These are phyloP conservation scores for Delichon dasypus DNA, from an alignment of 2,797 vertebrate genomes.

Conservation along the genomic window DNA sequence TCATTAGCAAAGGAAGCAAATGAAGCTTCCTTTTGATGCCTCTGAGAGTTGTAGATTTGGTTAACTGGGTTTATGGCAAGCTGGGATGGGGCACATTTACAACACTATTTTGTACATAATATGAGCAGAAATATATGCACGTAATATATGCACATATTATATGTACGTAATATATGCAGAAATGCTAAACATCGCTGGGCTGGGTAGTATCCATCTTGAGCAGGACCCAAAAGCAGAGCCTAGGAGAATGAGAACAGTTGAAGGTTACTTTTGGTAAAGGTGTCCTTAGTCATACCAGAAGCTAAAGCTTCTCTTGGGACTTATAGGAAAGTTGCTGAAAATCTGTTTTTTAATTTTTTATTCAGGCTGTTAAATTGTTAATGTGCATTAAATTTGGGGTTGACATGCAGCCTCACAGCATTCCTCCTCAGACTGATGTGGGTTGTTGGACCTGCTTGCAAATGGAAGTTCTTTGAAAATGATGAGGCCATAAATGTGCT, in stretches of 20 bases:
- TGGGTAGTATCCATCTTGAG: background rate
- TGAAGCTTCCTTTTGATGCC: background rate
- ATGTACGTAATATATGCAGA: too few relatives aligned
- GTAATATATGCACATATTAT: too few relatives aligned
- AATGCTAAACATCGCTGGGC: background rate
- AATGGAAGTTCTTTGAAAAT: background rate
- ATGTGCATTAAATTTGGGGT: background rate
- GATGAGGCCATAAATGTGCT: background rate
- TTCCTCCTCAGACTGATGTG: accelerated
- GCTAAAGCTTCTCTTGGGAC: background rate
- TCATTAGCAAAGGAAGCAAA: background rate
- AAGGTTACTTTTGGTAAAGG: background rate
- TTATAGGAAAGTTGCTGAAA: background rate
- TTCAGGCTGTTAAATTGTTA: background rate
- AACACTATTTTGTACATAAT: background rate
- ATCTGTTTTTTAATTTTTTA: background rate
- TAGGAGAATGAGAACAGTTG: background rate
- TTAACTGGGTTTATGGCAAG: background rate
- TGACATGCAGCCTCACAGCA: background rate
- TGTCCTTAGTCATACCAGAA: background rate
- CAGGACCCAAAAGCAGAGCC: background rate
- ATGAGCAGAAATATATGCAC: background rate
- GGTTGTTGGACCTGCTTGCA: background rate
- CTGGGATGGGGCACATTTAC: background rate
- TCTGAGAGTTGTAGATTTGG: background rate